phyloP scores from a whole-genome alignment of 2,113 vertebrate species.

The Zapus hudsonius region DNA sequence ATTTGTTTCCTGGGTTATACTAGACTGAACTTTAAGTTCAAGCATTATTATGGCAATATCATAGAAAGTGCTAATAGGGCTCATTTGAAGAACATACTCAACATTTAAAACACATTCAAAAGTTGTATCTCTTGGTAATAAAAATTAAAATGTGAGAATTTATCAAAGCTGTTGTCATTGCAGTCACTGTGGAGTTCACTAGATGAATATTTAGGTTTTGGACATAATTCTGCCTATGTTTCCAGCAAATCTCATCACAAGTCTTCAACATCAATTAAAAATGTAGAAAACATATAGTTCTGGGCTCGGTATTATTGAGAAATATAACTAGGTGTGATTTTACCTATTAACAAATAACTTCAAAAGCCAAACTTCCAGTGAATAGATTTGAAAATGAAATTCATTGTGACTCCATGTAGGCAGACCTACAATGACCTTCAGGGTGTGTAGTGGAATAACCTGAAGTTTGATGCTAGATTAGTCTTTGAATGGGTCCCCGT shows the following conservation, averaged over 20 bases:
- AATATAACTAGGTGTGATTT: neutral
- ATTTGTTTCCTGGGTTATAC: neutral
- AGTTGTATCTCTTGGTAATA: neutral
- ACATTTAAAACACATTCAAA: neutral
- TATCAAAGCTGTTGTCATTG: neutral
- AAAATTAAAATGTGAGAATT: neutral
- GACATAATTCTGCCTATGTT: neutral
- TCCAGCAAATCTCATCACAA: neutral
- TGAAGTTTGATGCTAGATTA: neutral
- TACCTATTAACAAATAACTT: neutral
- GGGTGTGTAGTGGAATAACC: fast-evolving
- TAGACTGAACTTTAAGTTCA: neutral
- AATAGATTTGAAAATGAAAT: neutral
- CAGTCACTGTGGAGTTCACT: no score
- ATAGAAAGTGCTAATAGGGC: no score
- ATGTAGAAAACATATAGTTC: neutral
- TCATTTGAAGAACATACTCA: no score
- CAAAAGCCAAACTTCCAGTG: neutral
- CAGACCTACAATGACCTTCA: no score
- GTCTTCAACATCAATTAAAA: neutral
- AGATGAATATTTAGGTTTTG: neutral
- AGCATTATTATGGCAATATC: no score
- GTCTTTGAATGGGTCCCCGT: neutral
- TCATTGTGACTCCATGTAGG: neutral
- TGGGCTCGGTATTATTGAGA: neutral